These are phyloP conservation scores for Coremacera marginata DNA, from an alignment of 2,888 invertebrate genomes.

Conservation along the genomic window DNA sequence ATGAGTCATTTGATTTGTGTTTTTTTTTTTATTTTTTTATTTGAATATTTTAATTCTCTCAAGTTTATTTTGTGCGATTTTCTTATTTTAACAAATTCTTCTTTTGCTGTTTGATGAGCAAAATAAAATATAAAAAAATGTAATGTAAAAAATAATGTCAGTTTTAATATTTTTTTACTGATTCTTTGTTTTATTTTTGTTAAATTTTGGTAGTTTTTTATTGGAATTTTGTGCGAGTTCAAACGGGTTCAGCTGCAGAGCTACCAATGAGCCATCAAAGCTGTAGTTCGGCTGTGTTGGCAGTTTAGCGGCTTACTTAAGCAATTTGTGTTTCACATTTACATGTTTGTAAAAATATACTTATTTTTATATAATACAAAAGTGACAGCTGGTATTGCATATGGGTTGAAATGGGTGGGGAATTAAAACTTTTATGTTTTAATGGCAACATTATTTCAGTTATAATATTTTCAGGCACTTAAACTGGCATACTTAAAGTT, in stretches of 20 bases:
- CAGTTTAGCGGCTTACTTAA: too few relatives aligned
- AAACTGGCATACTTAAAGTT: too few relatives aligned
- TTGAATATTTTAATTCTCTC: too few relatives aligned
- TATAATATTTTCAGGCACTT: too few relatives aligned
- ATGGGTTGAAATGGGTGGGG: too few relatives aligned
- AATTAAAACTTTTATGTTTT: too few relatives aligned
- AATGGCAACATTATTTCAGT: too few relatives aligned
- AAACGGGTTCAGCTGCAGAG: constrained; percentile 51
- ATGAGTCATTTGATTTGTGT: neutral
- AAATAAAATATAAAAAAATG: neutral
- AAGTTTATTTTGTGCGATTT: constrained; percentile 56
- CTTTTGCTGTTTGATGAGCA: constrained; percentile 46
- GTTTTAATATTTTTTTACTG: neutral
- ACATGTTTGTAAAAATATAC: too few relatives aligned
- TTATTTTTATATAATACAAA: too few relatives aligned
- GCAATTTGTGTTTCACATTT: too few relatives aligned
- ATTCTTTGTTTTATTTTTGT: constrained; percentile 38
- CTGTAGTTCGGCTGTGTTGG: too few relatives aligned
- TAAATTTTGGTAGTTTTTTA: constrained; percentile 9
- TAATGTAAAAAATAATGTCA: neutral
- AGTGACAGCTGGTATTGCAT: too few relatives aligned
- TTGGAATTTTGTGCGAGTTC: constrained; percentile 46
- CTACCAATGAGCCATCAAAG: neutral
- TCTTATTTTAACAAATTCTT: constrained; percentile 45
- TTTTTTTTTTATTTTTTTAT: constrained; percentile 16